Conservation (phyloP, 2,113 vertebrate genomes). For the Phalacrocorax brasilianus region DNA sequence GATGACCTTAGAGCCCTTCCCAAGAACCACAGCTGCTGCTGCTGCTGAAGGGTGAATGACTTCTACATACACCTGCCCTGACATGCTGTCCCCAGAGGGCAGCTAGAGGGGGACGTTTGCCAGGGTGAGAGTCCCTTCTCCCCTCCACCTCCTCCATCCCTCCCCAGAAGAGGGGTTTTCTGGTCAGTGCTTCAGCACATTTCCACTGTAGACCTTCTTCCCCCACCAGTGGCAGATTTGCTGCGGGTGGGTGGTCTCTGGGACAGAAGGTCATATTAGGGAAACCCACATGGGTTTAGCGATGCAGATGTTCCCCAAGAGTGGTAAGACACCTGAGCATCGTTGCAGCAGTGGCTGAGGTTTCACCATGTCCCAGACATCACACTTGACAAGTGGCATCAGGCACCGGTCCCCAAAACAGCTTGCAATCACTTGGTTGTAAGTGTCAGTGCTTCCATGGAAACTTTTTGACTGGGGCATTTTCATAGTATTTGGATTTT, state of each 20-base stretch:
- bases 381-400: not conserved
- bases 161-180: not conserved
- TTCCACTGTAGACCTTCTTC: not conserved
- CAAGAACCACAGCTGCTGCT: not conserved
- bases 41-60: rapidly evolving
- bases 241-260: not conserved
- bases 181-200: not conserved
- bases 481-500: slow-evolving; percentile 50
- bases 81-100: rapidly evolving
- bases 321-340: not conserved
- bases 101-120: rapidly evolving
- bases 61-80: not conserved
- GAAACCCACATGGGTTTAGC: not conserved
- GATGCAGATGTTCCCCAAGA: not conserved
- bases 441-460: not conserved
- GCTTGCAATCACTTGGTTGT: not conserved
- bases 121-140: rapidly evolving
- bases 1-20: not conserved
- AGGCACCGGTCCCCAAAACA: slow-evolving; percentile 3
- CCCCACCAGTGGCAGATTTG: not conserved
- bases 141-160: not conserved
- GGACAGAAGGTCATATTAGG: rapidly evolving
- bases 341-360: not conserved
- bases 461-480: slow-evolving; percentile 18
- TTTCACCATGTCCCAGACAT: not conserved